phyloP scores from a whole-genome alignment of 2,113 vertebrate genomes.

The Heteronetta atricapilla region DNA sequence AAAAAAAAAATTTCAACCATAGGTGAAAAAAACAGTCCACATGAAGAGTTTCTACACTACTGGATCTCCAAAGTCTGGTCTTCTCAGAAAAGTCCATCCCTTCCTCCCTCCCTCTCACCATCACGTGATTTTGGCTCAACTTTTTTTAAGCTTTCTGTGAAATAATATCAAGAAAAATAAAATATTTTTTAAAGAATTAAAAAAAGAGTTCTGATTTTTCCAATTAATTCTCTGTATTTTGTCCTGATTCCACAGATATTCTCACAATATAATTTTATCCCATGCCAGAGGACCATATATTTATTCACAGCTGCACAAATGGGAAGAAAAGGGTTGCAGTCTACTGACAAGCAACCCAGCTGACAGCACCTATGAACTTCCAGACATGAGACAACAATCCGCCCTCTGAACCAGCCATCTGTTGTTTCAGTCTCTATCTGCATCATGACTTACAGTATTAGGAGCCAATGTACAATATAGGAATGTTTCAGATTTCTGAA shows the following conservation, averaged over 20 bases:
- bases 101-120: not conserved
- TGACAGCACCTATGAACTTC: not conserved
- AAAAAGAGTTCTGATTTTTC: not conserved
- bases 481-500: not conserved
- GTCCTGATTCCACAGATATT: not conserved
- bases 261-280: not conserved
- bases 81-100: not conserved
- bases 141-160: not conserved
- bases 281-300: not conserved
- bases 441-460: not conserved
- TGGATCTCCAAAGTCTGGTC: not conserved
- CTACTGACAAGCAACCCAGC: not conserved
- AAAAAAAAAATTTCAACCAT: rapidly evolving
- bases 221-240: not conserved
- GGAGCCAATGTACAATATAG: not conserved
- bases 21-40: not conserved
- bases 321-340: not conserved
- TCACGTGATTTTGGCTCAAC: not conserved
- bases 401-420: not conserved
- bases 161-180: not conserved
- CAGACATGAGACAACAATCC: not conserved
- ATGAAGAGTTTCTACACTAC: not conserved
- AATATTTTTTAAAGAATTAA: not conserved
- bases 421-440: not conserved
- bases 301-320: not conserved